phyloP scores from a whole-genome alignment of 2,113 vertebrate genomes.

The Sisor rabdophorus region DNA sequence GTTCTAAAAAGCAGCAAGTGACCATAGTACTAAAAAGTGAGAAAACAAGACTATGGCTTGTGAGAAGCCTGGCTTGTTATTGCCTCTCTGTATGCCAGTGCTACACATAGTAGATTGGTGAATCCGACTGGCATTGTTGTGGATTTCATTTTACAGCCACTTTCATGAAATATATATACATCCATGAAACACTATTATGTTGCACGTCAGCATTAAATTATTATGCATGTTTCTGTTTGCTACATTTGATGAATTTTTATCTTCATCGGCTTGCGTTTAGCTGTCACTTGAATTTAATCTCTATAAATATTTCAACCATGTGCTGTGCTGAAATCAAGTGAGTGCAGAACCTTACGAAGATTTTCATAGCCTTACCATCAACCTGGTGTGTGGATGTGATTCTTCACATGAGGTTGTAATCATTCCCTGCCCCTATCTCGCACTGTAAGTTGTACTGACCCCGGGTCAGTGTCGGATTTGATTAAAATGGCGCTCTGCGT shows the following conservation, averaged over 20 bases:
- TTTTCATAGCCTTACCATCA: slow-evolving; percentile 38
- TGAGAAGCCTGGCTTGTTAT: not conserved
- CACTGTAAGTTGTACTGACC: slow-evolving; percentile 26
- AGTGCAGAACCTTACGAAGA: slow-evolving; percentile 35
- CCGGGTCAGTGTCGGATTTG: slow-evolving; percentile 36
- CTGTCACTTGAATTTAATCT: slow-evolving; percentile 33
- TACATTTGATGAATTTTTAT: slow-evolving; percentile 12
- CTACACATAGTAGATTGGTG: no score
- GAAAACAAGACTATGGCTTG: not conserved
- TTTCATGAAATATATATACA: no score
- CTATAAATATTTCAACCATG: slow-evolving; percentile 38
- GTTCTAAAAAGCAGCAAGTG: not conserved
- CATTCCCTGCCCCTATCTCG: slow-evolving; percentile 14
- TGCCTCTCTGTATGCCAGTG: not conserved
- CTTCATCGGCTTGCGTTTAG: slow-evolving; percentile 19
- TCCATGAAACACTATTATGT: not conserved
- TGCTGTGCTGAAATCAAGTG: slow-evolving; percentile 22
- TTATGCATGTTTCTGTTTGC: not conserved
- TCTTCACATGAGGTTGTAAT: not conserved
- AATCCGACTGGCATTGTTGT: not conserved
- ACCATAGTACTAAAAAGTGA: not conserved
- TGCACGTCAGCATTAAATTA: slow-evolving; percentile 12
- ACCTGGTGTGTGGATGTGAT: slow-evolving; percentile 1
- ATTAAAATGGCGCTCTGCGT: slow-evolving; percentile 40
- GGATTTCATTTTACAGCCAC: not conserved